Evolutionary conservation across 1,140 invertebrate genomes (phyloP).

Genomic region (Bombus polaris): DNA sequence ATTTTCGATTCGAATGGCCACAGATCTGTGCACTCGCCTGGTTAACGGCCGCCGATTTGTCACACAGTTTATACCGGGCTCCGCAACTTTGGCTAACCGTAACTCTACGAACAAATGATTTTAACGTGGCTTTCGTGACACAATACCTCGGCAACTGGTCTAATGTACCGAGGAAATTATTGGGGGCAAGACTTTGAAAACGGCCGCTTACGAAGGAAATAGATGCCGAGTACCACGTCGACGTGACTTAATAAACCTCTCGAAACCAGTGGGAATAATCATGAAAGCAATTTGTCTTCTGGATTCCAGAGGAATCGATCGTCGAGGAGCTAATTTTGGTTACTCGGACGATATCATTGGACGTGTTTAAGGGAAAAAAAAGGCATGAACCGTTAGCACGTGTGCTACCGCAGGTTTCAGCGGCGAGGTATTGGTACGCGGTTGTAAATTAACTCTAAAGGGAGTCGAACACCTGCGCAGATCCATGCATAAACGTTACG

Average conservation of each 20-base stretch:
- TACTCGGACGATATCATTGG: neutral
- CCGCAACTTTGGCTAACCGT: neutral
- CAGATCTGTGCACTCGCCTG: constrained; percentile 9
- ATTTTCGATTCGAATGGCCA: constrained; percentile 63
- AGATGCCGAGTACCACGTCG: neutral
- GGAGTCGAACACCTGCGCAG: constrained; percentile 49
- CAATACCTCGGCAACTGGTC: constrained; percentile 18
- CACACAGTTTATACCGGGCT: constrained; percentile 52
- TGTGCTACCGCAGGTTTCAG: neutral
- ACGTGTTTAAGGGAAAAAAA: neutral
- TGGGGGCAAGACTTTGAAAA: neutral
- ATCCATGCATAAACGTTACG: constrained; percentile 41
- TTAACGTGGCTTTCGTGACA: constrained; percentile 18
- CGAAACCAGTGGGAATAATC: neutral
- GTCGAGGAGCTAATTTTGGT: neutral
- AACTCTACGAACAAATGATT: neutral
- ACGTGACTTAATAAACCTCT: neutral
- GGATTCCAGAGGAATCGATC: neutral
- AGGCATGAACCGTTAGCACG: neutral
- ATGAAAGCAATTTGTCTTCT: neutral
- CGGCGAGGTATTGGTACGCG: neutral
- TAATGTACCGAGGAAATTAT: constrained; percentile 9
- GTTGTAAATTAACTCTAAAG: constrained; percentile 36
- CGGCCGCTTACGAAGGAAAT: neutral
- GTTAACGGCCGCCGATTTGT: constrained; percentile 64